A percentile compares a stretch with the other conserved stretches of the same genome.
phyloP scores from a whole-genome alignment of 2,888 invertebrate species.

The Pseudococcus longispinus region DNA sequence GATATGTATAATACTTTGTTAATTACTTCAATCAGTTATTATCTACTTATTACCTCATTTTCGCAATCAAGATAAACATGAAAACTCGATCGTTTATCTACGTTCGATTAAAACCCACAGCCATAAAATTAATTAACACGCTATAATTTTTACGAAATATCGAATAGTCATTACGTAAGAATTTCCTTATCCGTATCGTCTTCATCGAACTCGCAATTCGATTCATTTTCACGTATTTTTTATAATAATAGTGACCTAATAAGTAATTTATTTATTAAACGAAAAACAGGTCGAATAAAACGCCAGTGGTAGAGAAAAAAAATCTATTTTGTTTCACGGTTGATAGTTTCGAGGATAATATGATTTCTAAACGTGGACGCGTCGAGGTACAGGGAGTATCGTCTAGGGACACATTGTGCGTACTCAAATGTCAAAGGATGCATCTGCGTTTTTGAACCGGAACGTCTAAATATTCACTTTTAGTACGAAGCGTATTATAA shows the following conservation, averaged over 20 bases:
- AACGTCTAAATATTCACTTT: conserved; percentile 55
- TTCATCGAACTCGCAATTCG: neutral
- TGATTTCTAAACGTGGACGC: conserved; percentile 10
- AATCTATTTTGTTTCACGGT: conserved; percentile 44
- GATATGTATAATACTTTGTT: no score
- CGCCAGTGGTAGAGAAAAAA: conserved; percentile 32
- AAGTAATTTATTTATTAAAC: conserved; percentile 36
- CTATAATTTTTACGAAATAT: neutral
- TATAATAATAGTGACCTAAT: conserved; percentile 37
- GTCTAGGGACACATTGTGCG: conserved; percentile 56
- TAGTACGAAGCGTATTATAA: conserved; percentile 52
- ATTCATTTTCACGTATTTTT: neutral
- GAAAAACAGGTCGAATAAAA: conserved; percentile 38
- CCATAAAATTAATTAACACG: neutral
- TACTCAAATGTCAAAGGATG: conserved; percentile 56
- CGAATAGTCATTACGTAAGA: neutral
- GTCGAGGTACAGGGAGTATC: neutral
- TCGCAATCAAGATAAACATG: neutral
- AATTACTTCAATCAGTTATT: no score
- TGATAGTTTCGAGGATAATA: conserved; percentile 45
- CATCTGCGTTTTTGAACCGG: conserved; percentile 55
- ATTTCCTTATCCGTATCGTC: neutral
- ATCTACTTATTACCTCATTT: no score
- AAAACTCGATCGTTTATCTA: neutral
- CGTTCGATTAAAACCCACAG: neutral